Evolutionary conservation across 2,888 invertebrate species (phyloP).

Genomic region (Autographa pulchrina): DNA sequence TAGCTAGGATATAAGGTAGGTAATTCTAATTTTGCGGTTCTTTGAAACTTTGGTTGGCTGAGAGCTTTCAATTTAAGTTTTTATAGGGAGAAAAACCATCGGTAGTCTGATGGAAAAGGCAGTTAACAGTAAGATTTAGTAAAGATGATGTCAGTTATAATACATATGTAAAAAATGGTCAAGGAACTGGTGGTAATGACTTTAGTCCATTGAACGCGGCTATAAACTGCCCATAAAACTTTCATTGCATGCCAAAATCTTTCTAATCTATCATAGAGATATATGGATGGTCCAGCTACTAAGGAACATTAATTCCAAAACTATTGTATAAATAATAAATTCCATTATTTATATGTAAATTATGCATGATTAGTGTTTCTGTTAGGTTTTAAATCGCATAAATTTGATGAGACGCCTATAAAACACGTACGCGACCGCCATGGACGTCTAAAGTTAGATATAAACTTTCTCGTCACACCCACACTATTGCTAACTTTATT

Average conservation of each 20-base stretch:
- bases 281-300: conserved; percentile 16
- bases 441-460: conserved; percentile 52
- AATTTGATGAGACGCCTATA: conserved; percentile 54
- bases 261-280: conserved; percentile 15
- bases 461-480: conserved; percentile 64
- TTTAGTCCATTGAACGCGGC: not conserved
- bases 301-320: conserved; percentile 14
- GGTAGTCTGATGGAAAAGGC: too few species aligned
- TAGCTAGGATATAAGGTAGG: too few species aligned
- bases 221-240: conserved; percentile 1
- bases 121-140: too few species aligned
- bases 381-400: conserved; percentile 45
- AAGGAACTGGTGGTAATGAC: not conserved
- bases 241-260: not conserved
- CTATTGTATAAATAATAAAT: conserved; percentile 33
- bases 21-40: too few species aligned
- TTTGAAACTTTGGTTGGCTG: too few species aligned
- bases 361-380: conserved; percentile 40
- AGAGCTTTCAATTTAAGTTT: too few species aligned
- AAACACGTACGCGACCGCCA: conserved; percentile 45
- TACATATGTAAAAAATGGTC: not conserved
- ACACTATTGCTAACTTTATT: conserved; percentile 66
- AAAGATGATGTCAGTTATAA: too few species aligned
- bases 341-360: conserved; percentile 57
- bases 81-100: too few species aligned